phyloP scores from a whole-genome alignment of 2,888 invertebrate species.

The Spilosoma lubricipeda region DNA sequence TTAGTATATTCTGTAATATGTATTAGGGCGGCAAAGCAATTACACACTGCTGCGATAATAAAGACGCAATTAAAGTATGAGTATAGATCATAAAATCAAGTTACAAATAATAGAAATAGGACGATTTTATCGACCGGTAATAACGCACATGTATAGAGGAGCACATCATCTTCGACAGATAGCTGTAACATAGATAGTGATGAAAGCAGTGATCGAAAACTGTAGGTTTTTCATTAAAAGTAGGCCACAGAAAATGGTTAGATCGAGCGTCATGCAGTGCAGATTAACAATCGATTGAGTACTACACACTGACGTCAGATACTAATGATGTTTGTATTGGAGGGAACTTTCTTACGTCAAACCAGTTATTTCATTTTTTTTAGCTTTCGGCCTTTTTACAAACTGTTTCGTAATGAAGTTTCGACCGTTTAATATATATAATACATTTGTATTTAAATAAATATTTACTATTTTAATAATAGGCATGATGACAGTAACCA shows the following conservation, averaged over 20 bases:
- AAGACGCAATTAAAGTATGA: too few species aligned
- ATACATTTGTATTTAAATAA: not conserved
- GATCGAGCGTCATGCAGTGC: slow-evolving; percentile 18
- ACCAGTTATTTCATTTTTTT: not conserved
- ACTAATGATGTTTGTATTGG: not conserved
- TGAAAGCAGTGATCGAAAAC: slow-evolving; percentile 12
- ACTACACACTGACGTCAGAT: slow-evolving; percentile 16
- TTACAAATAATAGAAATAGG: too few species aligned
- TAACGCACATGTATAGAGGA: too few species aligned
- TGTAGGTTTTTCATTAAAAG: slow-evolving; percentile 19
- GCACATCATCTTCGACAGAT: not conserved
- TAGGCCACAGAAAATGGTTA: slow-evolving; percentile 25
- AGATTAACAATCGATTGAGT: slow-evolving; percentile 36
- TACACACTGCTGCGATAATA: too few species aligned
- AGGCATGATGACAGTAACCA: too few species aligned
- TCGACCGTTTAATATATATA: not conserved
- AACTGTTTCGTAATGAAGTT: not conserved
- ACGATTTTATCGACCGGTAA: too few species aligned
- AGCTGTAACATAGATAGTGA: not conserved
- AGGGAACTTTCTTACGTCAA: not conserved
- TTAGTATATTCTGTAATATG: too few species aligned
- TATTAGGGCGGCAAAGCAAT: too few species aligned
- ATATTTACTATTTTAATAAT: not conserved
- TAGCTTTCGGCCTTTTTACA: too few species aligned
- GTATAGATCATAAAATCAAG: too few species aligned